A percentile compares a stretch with the other conserved stretches of the same genome.
These are phyloP conservation scores for Cancer borealis DNA, from an alignment of 2,888 invertebrate species.

Conservation along the genomic window DNA sequence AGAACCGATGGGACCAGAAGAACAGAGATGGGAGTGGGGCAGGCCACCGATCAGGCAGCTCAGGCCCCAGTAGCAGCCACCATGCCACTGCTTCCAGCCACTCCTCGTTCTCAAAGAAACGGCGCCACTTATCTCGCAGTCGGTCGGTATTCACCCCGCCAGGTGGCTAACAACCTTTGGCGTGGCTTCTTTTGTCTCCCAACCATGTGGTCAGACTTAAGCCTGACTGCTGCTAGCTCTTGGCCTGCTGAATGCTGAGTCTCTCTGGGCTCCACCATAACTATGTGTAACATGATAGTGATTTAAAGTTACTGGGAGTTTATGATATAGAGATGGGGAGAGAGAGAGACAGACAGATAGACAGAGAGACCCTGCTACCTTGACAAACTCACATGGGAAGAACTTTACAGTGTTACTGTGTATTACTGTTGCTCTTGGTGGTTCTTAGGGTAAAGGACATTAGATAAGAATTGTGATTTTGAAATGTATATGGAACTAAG, in stretches of 20 bases:
- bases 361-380: slow-evolving; percentile 18
- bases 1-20: slow-evolving; percentile 76
- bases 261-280: slow-evolving; percentile 49
- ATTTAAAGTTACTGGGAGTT: slow-evolving; percentile 13
- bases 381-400: background rate
- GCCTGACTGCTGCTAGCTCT: slow-evolving; percentile 36
- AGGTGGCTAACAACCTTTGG: slow-evolving; percentile 71
- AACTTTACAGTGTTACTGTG: background rate
- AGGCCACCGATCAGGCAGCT: slow-evolving; percentile 57
- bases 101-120: slow-evolving; percentile 66
- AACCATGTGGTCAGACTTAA: slow-evolving; percentile 62
- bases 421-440: background rate
- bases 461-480: slow-evolving; percentile 33
- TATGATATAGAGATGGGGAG: background rate
- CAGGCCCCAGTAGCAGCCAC: slow-evolving; percentile 60
- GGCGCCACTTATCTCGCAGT: slow-evolving; percentile 70
- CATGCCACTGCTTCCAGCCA: slow-evolving; percentile 50
- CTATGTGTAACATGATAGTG: background rate
- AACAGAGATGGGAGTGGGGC: slow-evolving; percentile 55
- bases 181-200: slow-evolving; percentile 73
- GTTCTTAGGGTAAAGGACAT: slow-evolving; percentile 24
- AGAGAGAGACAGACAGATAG: background rate
- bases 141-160: slow-evolving; percentile 71
- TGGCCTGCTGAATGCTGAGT: slow-evolving; percentile 44
- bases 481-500: slow-evolving; percentile 8